A percentile compares a stretch with the other conserved stretches of the same genome.
Evolutionary conservation across 1,140 invertebrate species (phyloP).

Genomic region (Argopecten irradians): DNA sequence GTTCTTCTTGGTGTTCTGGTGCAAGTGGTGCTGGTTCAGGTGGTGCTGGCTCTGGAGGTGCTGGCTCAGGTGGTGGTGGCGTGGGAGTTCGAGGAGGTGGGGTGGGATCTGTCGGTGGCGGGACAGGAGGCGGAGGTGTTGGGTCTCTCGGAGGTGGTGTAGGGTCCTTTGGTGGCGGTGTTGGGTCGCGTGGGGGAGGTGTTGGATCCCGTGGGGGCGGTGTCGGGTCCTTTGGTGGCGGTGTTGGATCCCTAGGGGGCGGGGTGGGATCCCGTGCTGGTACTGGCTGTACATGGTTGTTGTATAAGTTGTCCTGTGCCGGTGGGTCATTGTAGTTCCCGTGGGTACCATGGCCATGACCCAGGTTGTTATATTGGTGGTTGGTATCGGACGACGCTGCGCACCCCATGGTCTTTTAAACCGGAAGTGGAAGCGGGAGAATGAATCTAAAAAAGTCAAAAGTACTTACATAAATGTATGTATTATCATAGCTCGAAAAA

Average conservation of each 20-base stretch:
- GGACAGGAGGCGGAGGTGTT: neutral
- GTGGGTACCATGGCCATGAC: conserved; percentile 1
- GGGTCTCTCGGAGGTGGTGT: neutral
- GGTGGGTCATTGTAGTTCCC: conserved; percentile 23
- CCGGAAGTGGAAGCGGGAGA: neutral
- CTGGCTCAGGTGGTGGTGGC: neutral
- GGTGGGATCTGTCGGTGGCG: neutral
- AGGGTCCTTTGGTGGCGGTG: neutral
- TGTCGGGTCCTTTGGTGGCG: neutral
- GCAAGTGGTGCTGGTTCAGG: neutral
- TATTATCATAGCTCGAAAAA: too few relatives aligned
- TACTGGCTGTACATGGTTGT: conserved; percentile 18
- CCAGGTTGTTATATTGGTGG: conserved; percentile 23
- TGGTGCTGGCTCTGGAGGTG: neutral
- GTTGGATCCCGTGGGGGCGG: neutral
- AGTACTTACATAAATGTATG: too few relatives aligned
- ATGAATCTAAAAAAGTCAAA: too few relatives aligned
- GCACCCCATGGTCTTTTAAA: conserved; percentile 7
- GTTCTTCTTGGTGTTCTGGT: conserved; percentile 25
- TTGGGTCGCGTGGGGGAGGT: neutral
- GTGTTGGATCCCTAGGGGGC: conserved; percentile 8
- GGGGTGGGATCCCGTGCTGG: conserved; percentile 9
- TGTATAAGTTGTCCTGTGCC: neutral
- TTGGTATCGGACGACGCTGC: conserved; percentile 29
- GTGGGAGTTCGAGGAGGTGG: conserved; percentile 16